Evolutionary conservation across 2,797 vertebrate species (phyloP).

Genomic region (Pitangus sulphuratus): DNA sequence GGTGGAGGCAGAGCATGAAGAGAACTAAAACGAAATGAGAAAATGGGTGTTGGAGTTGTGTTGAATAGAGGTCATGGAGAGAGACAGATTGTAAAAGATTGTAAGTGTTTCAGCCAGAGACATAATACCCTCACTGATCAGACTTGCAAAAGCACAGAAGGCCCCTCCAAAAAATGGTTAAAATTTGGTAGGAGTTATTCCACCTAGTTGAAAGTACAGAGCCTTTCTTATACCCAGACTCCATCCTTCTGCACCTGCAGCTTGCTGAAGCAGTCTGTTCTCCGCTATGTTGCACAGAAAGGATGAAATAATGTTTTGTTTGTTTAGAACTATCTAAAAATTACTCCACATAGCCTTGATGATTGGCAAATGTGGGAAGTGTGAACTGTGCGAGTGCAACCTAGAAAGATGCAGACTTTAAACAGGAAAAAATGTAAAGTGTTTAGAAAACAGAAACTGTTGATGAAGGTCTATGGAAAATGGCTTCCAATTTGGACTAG

Average conservation of each 20-base stretch:
- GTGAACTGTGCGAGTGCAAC: conserved; percentile 2
- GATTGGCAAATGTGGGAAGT: conserved; percentile 68
- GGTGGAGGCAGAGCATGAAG: not conserved
- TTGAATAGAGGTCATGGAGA: not conserved
- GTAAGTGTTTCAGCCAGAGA: not conserved
- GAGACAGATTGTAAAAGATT: not conserved
- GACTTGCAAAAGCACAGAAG: not conserved
- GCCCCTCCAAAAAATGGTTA: not conserved
- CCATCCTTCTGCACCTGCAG: not conserved
- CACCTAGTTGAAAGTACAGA: not conserved
- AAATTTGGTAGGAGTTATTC: not conserved
- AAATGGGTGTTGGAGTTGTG: not conserved
- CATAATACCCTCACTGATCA: not conserved
- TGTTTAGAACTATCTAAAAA: conserved; percentile 60
- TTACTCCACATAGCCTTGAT: conserved; percentile 47
- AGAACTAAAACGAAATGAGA: not conserved
- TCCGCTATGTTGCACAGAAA: not conserved
- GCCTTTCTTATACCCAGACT: not conserved
- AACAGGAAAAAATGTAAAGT: not conserved
- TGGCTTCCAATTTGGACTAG: not conserved
- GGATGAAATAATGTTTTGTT: conserved; percentile 51
- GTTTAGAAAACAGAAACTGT: conserved; percentile 52
- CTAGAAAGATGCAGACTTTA: conserved; percentile 47
- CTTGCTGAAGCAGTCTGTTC: not conserved
- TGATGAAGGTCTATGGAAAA: not conserved